These are phyloP conservation scores for Steinernema scapterisci DNA, from an alignment of 2,888 invertebrate genomes.

Conservation along the genomic window DNA sequence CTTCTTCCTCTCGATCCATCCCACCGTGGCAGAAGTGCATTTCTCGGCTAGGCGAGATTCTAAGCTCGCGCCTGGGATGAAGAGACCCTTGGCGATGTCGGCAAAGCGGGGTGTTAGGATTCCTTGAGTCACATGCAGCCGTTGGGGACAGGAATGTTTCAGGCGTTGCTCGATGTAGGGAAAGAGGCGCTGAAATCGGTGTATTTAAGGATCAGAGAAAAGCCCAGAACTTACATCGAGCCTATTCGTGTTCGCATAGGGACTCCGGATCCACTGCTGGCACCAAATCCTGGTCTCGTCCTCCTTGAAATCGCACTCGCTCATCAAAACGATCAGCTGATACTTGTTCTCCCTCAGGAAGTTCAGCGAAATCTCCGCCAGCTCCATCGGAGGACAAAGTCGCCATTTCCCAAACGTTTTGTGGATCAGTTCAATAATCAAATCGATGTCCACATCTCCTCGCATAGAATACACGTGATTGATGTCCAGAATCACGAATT, in stretches of 20 bases:
- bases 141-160: not conserved
- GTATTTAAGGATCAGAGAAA: not conserved
- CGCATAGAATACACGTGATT: slow-evolving; percentile 25
- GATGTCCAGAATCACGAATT: slow-evolving; percentile 26
- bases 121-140: slow-evolving; percentile 25
- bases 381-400: not conserved
- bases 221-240: not conserved
- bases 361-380: not conserved
- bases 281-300: slow-evolving; percentile 15
- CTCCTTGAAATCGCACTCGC: slow-evolving; percentile 17
- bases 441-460: slow-evolving; percentile 11
- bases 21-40: not conserved
- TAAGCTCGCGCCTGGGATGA: not conserved
- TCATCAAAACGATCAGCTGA: slow-evolving; percentile 17
- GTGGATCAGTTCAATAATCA: not conserved
- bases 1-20: slow-evolving; percentile 3
- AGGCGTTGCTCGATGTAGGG: slow-evolving; percentile 1
- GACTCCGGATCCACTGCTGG: slow-evolving; percentile 9
- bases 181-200: not conserved
- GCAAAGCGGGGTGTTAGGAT: slow-evolving; percentile 3
- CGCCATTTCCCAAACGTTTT: not conserved
- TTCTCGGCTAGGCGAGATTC: not conserved
- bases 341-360: slow-evolving; percentile 16
- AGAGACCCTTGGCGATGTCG: slow-evolving; percentile 4
- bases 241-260: slow-evolving; percentile 4